Conservation (phyloP, 2,797 vertebrate species). For the Distichodus sexfasciatus region DNA sequence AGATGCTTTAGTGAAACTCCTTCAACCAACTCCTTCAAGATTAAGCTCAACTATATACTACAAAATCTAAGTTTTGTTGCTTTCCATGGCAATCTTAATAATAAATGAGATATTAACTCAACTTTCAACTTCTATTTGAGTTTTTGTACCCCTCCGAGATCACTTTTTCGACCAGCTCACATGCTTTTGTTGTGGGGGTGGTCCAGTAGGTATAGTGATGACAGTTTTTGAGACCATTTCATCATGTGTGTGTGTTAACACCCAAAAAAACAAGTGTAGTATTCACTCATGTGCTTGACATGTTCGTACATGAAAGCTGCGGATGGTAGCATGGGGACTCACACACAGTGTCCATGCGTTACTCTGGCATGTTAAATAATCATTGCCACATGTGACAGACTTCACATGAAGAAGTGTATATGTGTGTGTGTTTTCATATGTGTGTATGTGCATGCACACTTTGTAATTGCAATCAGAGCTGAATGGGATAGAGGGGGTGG, state of each 20-base stretch:
- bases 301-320: slow-evolving; percentile 14
- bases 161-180: no score
- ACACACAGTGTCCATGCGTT: not conserved
- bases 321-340: not conserved
- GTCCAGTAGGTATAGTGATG: not conserved
- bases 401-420: not conserved
- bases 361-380: slow-evolving; percentile 9
- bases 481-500: not conserved
- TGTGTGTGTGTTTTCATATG: slow-evolving; percentile 10
- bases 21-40: no score
- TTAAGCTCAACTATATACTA: no score
- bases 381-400: slow-evolving; percentile 18
- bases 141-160: no score
- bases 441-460: not conserved
- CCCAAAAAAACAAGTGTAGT: not conserved
- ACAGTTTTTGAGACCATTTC: slow-evolving; percentile 10
- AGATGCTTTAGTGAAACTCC: no score
- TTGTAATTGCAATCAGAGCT: slow-evolving; percentile 22
- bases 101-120: no score
- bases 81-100: no score
- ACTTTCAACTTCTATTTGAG: no score
- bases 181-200: no score
- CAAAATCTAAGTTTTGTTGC: no score
- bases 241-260: slow-evolving; percentile 1
- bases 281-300: not conserved